Conservation (phyloP, 2,113 vertebrate genomes). For the Corydoras maculifer region DNA sequence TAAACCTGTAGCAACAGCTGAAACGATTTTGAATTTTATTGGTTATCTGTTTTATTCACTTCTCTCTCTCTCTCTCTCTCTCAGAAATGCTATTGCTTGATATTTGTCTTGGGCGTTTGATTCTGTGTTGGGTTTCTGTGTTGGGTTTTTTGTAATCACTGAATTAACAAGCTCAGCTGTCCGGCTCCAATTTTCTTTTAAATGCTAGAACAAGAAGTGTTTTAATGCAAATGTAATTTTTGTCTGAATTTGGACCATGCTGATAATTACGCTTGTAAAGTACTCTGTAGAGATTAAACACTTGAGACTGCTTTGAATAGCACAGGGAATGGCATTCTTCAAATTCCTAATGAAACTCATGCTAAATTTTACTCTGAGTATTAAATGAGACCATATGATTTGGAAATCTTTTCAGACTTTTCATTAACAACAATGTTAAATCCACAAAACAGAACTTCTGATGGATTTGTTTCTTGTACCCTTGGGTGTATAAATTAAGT, state of each 20-base stretch:
- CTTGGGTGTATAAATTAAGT: no score
- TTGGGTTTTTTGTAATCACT: slow-evolving; percentile 43
- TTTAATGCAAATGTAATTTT: slow-evolving; percentile 23
- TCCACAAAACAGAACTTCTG: no score
- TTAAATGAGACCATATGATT: no score
- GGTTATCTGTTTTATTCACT: no score
- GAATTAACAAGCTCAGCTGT: slow-evolving; percentile 19
- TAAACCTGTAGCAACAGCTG: slow-evolving; percentile 4
- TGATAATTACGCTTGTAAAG: slow-evolving; percentile 2
- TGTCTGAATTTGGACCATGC: not conserved
- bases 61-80: not conserved
- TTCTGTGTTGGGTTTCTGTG: slow-evolving; percentile 17
- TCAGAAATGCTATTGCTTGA: not conserved
- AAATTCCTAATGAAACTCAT: not conserved
- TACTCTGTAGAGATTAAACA: not conserved
- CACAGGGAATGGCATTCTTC: not conserved
- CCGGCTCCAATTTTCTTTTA: slow-evolving; percentile 11
- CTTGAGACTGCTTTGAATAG: not conserved
- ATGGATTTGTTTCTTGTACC: no score
- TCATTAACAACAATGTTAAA: no score
- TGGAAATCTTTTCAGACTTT: no score
- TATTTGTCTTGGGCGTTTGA: slow-evolving; percentile 14
- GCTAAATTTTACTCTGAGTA: not conserved
- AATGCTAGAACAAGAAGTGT: slow-evolving; percentile 1
- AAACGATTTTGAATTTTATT: no score